Conservation (phyloP, 2,888 invertebrate species). For the Asteroscopus sphinx region DNA sequence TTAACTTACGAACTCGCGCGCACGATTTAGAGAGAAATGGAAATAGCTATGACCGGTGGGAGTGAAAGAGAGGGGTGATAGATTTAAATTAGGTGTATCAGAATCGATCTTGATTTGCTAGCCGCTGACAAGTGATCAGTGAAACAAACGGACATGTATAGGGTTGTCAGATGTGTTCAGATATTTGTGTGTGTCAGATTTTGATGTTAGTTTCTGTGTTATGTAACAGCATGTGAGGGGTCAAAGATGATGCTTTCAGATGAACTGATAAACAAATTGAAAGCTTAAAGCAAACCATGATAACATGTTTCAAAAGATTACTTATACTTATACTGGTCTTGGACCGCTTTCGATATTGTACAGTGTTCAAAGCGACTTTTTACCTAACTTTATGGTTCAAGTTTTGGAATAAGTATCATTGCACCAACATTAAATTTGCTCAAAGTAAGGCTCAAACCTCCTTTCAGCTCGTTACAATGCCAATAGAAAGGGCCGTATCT, state of each 20-base stretch:
- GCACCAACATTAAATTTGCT: slow-evolving; percentile 10
- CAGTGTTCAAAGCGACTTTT: not conserved
- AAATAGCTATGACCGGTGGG: slow-evolving; percentile 27
- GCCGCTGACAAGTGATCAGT: slow-evolving; percentile 85
- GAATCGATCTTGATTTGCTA: slow-evolving; percentile 86
- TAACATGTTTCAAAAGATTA: not conserved
- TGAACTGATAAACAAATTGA: slow-evolving; percentile 6
- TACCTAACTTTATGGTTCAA: slow-evolving; percentile 10
- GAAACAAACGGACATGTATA: slow-evolving; percentile 62
- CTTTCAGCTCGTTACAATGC: slow-evolving; percentile 27
- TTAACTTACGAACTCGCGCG: slow-evolving; percentile 59
- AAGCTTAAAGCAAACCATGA: slow-evolving; percentile 5
- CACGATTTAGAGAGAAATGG: slow-evolving; percentile 58
- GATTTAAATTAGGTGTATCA: slow-evolving; percentile 83
- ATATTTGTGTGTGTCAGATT: slow-evolving; percentile 28
- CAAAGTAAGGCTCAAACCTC: no score
- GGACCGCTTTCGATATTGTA: no score
- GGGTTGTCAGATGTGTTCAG: slow-evolving; percentile 44
- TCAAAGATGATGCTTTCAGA: slow-evolving; percentile 8
- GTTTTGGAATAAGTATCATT: slow-evolving; percentile 7
- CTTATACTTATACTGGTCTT: no score
- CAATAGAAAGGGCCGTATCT: slow-evolving; percentile 47
- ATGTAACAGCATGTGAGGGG: slow-evolving; percentile 13
- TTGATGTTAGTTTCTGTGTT: slow-evolving; percentile 24
- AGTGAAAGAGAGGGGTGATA: slow-evolving; percentile 60